Evolutionary conservation across 2,888 invertebrate species (phyloP), one percentile per base, ranked within the genome.

Genomic region (Oligia fasciuncula): DNA sequence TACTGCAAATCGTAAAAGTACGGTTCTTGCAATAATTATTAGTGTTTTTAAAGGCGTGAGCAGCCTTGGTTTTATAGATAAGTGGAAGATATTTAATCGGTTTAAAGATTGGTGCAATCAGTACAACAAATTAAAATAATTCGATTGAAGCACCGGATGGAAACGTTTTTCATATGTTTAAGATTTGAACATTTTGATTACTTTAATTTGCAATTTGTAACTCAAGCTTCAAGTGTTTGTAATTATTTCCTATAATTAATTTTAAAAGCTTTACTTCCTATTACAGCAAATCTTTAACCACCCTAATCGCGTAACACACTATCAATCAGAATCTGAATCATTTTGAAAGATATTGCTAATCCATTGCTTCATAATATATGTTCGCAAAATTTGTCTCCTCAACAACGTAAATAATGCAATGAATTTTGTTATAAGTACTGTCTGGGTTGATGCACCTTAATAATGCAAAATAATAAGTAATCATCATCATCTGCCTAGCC

Each of bases 31-130:
- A 57, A 62, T 29, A 76, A 80, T 66, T 76, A 29, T 54, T 57
- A 11, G 57, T 57, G 11, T 57, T 71, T 75, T 51, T 73, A 63
- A 84, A 75, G 62, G 79, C 69, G 62, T 65, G 14, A 43, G 66
- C 51, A 66, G 8, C 85, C 87, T 87, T 79, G 79, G 40, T 51
- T 66, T n/a, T 54, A 40, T 51, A 80, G 78, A 86, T 72, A 73
- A 69, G 75, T 82, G 57, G 51, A 35, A 49, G 23, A 19, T n/a
- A 62, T 85, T 70, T 82, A 67, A 75, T 70, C 35, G 13, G 62
- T 74, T 70, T 43, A 74, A 66, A 60, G 1, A 69, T 65, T 75
- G 6, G 4, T 74, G 73, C 49, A 76, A 83, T 85, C 43, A 0
- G 49, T 76, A 57, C 9, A 29, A 73, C 60, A 68, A 63, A 78